Conservation (phyloP, 2,797 vertebrate genomes). For the Sphenodon punctatus region DNA sequence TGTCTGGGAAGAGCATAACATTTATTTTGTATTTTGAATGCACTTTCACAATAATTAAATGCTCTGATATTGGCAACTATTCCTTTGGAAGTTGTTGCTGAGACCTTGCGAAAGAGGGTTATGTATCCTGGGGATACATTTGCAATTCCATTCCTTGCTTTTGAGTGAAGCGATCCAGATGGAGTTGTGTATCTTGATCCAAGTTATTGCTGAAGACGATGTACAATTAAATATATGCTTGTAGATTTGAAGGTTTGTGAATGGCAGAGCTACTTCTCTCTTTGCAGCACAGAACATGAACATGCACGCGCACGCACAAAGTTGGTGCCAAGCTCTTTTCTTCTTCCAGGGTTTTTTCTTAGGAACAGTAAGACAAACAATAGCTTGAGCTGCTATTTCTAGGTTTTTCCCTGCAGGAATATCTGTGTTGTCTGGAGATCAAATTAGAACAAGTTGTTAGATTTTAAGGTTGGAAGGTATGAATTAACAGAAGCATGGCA, state of each 20-base stretch:
- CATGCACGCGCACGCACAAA: accelerated
- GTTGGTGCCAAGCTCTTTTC: not conserved
- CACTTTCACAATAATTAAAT: not conserved
- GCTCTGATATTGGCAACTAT: not conserved
- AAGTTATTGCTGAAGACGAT: not conserved
- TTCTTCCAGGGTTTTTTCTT: not conserved
- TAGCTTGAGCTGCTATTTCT: accelerated
- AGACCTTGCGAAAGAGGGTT: not conserved
- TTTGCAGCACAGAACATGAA: not conserved
- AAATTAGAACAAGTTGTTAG: no score
- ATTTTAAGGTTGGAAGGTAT: not conserved
- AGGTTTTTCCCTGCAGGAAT: accelerated
- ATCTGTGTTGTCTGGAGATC: accelerated
- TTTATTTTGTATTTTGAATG: not conserved
- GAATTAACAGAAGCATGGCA: not conserved
- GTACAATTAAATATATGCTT: not conserved
- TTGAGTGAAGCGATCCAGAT: no score
- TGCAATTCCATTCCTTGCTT: no score
- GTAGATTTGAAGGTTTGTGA: not conserved
- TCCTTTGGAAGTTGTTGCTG: not conserved
- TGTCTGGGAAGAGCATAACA: not conserved
- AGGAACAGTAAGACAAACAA: not conserved
- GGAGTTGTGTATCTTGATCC: no score
- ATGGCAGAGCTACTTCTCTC: not conserved
- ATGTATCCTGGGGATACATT: not conserved